Base-by-base conservation (phyloP, 1,140 invertebrate species). In the Drosophila guanche region DNA sequence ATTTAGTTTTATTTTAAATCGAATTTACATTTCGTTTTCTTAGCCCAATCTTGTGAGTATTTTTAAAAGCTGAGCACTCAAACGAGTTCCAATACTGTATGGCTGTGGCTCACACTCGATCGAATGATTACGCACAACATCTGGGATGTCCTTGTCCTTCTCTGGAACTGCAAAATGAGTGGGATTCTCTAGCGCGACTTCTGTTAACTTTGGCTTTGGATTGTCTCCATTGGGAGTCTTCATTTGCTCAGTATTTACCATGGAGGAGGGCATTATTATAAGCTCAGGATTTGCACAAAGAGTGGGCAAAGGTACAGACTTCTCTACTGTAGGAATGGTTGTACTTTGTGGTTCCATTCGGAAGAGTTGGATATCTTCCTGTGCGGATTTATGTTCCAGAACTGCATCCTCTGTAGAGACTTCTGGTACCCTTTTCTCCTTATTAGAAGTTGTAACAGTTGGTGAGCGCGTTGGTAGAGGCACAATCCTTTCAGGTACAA, bases 41-140 rank as follows among this genome's bases (percentile, higher is more conserved):
- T 62, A 84, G 2, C 76, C 76, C 1, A 62, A 25, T 1, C 37
- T 3, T 5, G 53, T 22, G 0, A 83, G 22, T 20, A 79, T 8
- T 50, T 75, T 84, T 0, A 83, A 22, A 3, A 79, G 41, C 5
- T 56, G 56, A 0, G 29, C 8, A 10, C 48, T 66, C 7, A 83
- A 22, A 41, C 75, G 72, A 16, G 37, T 50, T 16, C 37, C 55
- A 5, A 83, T 41, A 3, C 7, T 22, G 4, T 3, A 3, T 0
- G 67, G 61, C 20, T 2, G 1, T 2, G 27, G 25, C 3, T 54
- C 55, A 2, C 55, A 65, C 7, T 60, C 51, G 27, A 27, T 20
- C 4, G 20, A 16, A 12, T 12, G 7, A 14, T 23, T 16, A 7
- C 0, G 0, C 16, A 20, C 16, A 20, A 33, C 29, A 33, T 33